phyloP scores from a whole-genome alignment of 1,140 invertebrate genomes.

The Solenopsis fugax region DNA sequence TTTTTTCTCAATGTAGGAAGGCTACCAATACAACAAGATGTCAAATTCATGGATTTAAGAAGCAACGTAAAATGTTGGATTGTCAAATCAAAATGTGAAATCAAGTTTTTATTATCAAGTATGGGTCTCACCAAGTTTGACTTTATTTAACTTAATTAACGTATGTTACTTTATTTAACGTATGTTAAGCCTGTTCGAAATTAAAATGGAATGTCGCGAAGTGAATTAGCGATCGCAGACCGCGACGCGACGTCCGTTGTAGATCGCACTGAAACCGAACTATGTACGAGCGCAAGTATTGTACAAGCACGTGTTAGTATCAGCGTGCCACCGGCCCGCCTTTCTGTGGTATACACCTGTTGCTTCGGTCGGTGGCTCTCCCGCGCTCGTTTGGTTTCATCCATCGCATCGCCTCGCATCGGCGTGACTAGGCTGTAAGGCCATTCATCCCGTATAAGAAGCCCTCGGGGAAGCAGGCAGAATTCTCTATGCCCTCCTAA shows the following conservation, averaged over 20 bases:
- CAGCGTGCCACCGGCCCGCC: constrained; percentile 22
- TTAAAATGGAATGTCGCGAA: neutral
- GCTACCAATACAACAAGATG: neutral
- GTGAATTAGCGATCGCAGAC: neutral
- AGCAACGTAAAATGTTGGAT: neutral
- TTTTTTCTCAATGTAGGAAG: too few relatives aligned
- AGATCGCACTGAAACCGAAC: neutral
- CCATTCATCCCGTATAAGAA: constrained; percentile 53
- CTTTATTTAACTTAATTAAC: too few relatives aligned
- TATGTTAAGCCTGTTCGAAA: neutral
- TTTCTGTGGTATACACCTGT: constrained; percentile 72
- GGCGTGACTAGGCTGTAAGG: constrained; percentile 45
- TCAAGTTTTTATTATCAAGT: neutral
- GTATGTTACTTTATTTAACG: neutral
- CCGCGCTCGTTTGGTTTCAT: constrained; percentile 27
- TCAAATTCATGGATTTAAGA: neutral
- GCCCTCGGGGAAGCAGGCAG: constrained; percentile 14
- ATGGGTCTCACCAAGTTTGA: neutral
- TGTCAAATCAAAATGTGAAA: neutral
- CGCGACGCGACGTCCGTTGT: neutral
- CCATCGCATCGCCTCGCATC: constrained; percentile 35
- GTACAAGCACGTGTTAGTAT: constrained; percentile 16
- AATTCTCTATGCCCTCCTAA: constrained; percentile 21
- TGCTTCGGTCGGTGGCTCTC: constrained; percentile 64
- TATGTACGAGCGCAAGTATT: neutral